phyloP scores from a whole-genome alignment of 1,140 invertebrate genomes.

The Sipha flava region DNA sequence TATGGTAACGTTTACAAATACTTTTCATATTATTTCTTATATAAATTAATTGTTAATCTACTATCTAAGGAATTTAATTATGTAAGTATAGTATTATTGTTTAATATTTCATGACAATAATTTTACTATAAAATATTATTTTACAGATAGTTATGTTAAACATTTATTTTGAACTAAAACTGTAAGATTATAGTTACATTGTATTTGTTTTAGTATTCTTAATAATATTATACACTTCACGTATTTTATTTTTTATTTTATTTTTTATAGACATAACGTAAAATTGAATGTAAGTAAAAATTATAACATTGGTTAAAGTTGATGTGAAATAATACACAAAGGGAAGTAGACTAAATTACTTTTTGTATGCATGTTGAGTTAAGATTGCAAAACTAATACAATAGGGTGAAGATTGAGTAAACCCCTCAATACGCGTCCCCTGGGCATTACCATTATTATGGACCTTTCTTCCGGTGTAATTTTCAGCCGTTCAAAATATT shows the following conservation, averaged over 20 bases:
- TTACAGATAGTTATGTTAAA: too few species aligned
- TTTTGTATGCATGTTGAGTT: constrained; percentile 10
- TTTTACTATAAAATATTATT: too few species aligned
- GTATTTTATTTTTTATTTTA: not conserved
- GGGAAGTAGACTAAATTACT: not conserved
- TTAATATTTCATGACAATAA: too few species aligned
- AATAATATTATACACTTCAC: not conserved
- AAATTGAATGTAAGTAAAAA: not conserved
- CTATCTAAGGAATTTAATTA: too few species aligned
- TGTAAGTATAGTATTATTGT: too few species aligned
- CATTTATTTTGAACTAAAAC: too few species aligned
- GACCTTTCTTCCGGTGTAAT: not conserved
- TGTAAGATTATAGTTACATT: too few species aligned
- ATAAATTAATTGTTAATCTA: too few species aligned
- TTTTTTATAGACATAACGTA: not conserved
- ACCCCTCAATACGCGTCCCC: not conserved
- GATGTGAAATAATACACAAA: not conserved
- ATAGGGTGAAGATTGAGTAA: constrained; percentile 19
- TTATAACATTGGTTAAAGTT: not conserved
- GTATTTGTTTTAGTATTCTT: too few species aligned
- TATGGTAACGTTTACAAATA: too few species aligned
- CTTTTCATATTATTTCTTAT: too few species aligned
- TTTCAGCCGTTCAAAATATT: constrained; percentile 8
- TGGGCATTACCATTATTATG: not conserved
- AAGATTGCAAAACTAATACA: constrained; percentile 19